A percentile compares a stretch with the other conserved stretches of the same genome.
These are phyloP conservation scores for Sarcophaga variegata DNA, from an alignment of 2,888 invertebrate genomes.

Conservation along the genomic window DNA sequence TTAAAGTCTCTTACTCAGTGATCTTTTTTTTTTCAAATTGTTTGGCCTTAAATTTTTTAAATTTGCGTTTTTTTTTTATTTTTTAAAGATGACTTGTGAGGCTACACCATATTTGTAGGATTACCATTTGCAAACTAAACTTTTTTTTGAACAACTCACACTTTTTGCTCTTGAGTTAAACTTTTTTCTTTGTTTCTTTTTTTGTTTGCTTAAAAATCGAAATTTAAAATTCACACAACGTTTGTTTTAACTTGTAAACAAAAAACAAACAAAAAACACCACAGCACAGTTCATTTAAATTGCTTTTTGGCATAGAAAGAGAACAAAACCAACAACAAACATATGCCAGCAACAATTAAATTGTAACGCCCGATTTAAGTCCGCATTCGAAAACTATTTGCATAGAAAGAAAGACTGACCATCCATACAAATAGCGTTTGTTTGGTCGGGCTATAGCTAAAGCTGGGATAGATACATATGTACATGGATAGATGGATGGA, in stretches of 20 bases:
- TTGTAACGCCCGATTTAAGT: slow-evolving; percentile 34
- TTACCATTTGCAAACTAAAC: too few species aligned
- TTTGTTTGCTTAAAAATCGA: background rate
- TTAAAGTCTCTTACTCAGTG: too few species aligned
- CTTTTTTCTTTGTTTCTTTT: too few species aligned
- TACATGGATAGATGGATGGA: slow-evolving; percentile 7
- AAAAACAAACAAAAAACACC: background rate
- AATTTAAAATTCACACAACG: slow-evolving; percentile 60
- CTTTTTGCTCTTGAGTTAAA: too few species aligned
- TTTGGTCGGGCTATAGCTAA: too few species aligned
- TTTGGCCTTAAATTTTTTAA: too few species aligned
- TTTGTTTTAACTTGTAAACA: slow-evolving; percentile 7
- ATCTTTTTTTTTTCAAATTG: too few species aligned
- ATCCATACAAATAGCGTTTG: slow-evolving; percentile 20
- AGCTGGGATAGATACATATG: too few species aligned
- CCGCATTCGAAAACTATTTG: slow-evolving; percentile 5
- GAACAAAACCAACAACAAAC: background rate
- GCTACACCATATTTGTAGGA: too few species aligned
- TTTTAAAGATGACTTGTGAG: too few species aligned
- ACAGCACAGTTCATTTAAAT: background rate
- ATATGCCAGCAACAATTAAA: background rate
- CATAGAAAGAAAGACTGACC: slow-evolving; percentile 32
- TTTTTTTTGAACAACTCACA: too few species aligned
- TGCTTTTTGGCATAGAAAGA: slow-evolving; percentile 22
- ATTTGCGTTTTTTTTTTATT: too few species aligned